Conservation (phyloP, 2,888 invertebrate genomes). For the Teleogryllus oceanicus region DNA sequence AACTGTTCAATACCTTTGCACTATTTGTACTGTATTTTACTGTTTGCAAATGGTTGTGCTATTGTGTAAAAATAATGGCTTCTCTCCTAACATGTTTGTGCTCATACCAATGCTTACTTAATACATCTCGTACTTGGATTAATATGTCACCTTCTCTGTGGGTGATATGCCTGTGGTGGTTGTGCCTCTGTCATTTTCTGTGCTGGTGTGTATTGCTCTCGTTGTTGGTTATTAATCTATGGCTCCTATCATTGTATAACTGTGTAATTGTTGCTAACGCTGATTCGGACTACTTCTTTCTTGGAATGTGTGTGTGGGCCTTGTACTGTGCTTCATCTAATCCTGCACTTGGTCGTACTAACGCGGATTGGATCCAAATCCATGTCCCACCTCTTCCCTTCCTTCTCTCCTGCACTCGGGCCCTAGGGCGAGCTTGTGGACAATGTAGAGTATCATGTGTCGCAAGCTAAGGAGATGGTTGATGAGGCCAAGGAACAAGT, state of each 20-base stretch:
- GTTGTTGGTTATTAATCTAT: slow-evolving; percentile 22
- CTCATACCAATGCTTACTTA: background rate
- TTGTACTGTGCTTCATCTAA: slow-evolving; percentile 24
- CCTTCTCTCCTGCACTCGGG: slow-evolving; percentile 43
- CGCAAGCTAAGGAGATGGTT: slow-evolving; percentile 79
- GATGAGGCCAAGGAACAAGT: slow-evolving; percentile 76
- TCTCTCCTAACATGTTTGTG: background rate
- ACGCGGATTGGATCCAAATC: slow-evolving; percentile 19
- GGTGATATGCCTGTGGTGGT: slow-evolving; percentile 19
- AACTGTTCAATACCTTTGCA: background rate
- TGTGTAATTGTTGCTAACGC: slow-evolving; percentile 2
- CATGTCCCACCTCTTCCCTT: slow-evolving; percentile 31
- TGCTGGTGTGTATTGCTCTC: slow-evolving; percentile 30
- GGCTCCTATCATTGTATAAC: slow-evolving; percentile 19
- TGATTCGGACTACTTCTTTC: slow-evolving; percentile 20
- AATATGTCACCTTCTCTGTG: background rate
- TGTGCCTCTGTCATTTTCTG: slow-evolving; percentile 38
- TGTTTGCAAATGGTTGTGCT: background rate
- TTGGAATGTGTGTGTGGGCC: slow-evolving; percentile 26
- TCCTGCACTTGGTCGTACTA: slow-evolving; percentile 31
- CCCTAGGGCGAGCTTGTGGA: slow-evolving; percentile 89
- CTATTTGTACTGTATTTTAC: background rate
- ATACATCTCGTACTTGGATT: background rate
- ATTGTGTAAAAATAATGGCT: slow-evolving; percentile 20
- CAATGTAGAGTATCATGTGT: slow-evolving; percentile 90